Evolutionary conservation across 2,888 invertebrate species (phyloP), one percentile per base, ranked within the genome.

Genomic region (Ceramica pisi): DNA sequence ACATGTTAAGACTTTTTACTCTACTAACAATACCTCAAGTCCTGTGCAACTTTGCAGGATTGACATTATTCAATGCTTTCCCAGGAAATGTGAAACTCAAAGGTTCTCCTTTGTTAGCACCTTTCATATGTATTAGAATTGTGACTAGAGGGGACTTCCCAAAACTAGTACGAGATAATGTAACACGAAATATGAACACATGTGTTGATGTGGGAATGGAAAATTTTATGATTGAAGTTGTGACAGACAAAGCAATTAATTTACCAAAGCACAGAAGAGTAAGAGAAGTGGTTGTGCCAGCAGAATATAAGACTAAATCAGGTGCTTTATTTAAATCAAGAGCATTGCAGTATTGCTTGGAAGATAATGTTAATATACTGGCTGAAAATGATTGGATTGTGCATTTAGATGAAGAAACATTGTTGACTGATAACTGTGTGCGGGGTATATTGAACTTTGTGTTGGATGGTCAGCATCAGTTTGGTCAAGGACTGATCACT

Each of bases 381-480:
- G 97, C 97, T 66, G 99, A 99, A 89, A 97, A 97, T 81, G 99
- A 99, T 91, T 99, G 99, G 99, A 98, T 99, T 88, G 98, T 99
- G n/a, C 99, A 99, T 95, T 96, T 99, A 75, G 99, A 99, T 93
- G 99, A 99, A 94, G 99, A 99, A 93, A 99, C 99, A 0, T 95
- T 99, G 67, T 95, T 99, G 41, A 99, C 99, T 9, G 98, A 98
- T 89, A 99, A 99, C 92, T 98, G 98, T 57, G 97, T 99, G 63
- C 96, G 97, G 67, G 99, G 99, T 14, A 98, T 99, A 87, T 95
- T 99, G 53, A 99, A 99, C 92, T 99, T 99, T 96, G 98, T 99
- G 31, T 96, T 98, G 83, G 99, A 99, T 94, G 99, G 99, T 0
- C 98, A 98, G 91, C 98, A 99, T 95, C 98, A 98, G 78, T 99